Base-by-base conservation (phyloP, 2,113 vertebrate species). In the Anguilla japonica region DNA sequence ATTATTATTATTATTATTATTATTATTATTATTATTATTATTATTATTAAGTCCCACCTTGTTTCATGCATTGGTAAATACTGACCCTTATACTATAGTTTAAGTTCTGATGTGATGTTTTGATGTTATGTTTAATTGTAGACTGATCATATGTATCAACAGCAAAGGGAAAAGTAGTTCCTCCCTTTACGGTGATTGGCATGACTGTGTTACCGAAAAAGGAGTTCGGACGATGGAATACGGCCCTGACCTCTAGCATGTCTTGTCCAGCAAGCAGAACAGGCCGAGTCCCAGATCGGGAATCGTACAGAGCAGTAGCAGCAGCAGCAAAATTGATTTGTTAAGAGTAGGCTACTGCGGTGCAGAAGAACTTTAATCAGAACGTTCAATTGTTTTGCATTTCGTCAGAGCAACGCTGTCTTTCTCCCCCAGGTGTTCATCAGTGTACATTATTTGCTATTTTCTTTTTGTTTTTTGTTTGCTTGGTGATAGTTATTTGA, bases 151-250 rank as follows among this genome's bases (percentile, higher is more conserved):
- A 26, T 29, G 26, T 34, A 92, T 96, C 96, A 97, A 96, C 96
- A 97, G 96, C 89, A 89, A 94, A 94, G 93, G 92, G 93, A 92
- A 89, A 89, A 93, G 90, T 90, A 90, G 92, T 95, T 92, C 26
- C 9, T 93, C 90, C 95, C 92, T 94, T 89, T 83, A 94, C 92
- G 92, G 95, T 92, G 91, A 93, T 92, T 95, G 87, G 92, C 92
- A 94, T 93, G 92, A 92, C 92, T 91, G 94, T 94, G 95, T 93
- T 91, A 95, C 96, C 96, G 92, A 85, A 93, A 93, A 94, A 92
- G 91, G 92, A 95, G 94, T 91, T 89, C 92, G 87, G 89, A 92
- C 92, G 89, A 87, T 89, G 91, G 95, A 93, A 93, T 95, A 90
- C 91, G 93, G 92, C n/a, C n/a, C 85, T 94, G 95, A 93, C 91